These are phyloP conservation scores for Antennarius maculatus DNA, from an alignment of 2,797 vertebrate genomes.

Conservation along the genomic window DNA sequence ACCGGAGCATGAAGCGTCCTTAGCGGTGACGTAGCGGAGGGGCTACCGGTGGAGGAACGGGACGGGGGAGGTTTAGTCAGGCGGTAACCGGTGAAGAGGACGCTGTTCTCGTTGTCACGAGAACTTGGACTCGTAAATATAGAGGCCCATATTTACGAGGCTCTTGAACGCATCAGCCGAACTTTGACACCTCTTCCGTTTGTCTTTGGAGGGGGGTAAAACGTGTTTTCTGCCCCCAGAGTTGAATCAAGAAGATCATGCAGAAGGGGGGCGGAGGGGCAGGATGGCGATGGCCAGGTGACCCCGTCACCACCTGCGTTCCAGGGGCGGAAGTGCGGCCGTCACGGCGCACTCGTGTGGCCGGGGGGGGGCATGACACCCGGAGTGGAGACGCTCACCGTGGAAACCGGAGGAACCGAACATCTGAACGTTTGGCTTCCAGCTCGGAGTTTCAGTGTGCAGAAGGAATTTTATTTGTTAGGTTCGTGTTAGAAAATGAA, in stretches of 20 bases:
- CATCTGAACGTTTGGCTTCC: too few relatives aligned
- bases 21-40: too few relatives aligned
- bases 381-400: too few relatives aligned
- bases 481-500: not conserved
- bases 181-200: not conserved
- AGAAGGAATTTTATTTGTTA: conserved; percentile 4
- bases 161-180: conserved; percentile 13
- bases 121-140: too few relatives aligned
- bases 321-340: conserved; percentile 24
- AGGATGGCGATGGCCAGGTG: conserved; percentile 74
- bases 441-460: too few relatives aligned
- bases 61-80: too few relatives aligned
- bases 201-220: not conserved
- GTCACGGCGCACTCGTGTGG: too few relatives aligned
- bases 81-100: too few relatives aligned
- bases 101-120: not conserved
- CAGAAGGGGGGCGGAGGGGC: conserved; percentile 81
- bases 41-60: too few relatives aligned
- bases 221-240: conserved; percentile 53
- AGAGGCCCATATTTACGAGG: not conserved
- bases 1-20: too few relatives aligned
- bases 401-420: too few relatives aligned
- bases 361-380: too few relatives aligned
- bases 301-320: conserved; percentile 84
- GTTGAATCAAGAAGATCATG: conserved; percentile 84